A percentile compares a stretch with the other conserved stretches of the same genome.
phyloP scores from a whole-genome alignment of 2,113 vertebrate genomes.

The Vicugna pacos region DNA sequence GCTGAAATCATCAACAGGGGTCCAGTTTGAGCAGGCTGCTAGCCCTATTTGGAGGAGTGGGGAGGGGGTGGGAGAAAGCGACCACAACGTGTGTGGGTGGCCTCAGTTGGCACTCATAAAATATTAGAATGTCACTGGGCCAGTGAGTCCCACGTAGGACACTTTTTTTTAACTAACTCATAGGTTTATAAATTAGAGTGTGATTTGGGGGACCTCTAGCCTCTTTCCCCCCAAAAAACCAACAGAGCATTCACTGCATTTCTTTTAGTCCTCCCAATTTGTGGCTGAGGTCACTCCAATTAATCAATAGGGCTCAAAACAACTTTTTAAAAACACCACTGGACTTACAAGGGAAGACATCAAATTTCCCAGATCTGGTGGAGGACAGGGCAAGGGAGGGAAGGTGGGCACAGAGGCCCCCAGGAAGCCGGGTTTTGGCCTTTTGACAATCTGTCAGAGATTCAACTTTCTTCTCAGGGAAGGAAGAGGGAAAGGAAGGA shows the following conservation, averaged over 20 bases:
- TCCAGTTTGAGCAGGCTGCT: conserved; percentile 69
- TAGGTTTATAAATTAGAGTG: conserved; percentile 41
- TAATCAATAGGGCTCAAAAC: neutral
- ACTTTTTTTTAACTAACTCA: conserved; percentile 20
- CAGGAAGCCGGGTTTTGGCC: neutral
- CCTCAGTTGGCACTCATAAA: conserved; percentile 60
- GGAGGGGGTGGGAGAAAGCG: conserved; percentile 42
- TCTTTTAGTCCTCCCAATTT: neutral
- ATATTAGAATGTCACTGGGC: conserved; percentile 68
- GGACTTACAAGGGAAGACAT: conserved; percentile 2
- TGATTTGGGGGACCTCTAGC: neutral
- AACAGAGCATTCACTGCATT: neutral
- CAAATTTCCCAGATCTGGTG: conserved; percentile 1
- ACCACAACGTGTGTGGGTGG: conserved; percentile 69
- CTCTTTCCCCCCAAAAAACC: conserved; percentile 38
- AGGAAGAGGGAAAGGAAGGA: neutral
- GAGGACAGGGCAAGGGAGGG: neutral
- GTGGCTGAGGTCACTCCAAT: neutral
- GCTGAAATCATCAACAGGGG: conserved; percentile 73
- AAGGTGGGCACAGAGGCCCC: neutral
- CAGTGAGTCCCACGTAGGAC: conserved; percentile 49
- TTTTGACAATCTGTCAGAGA: conserved; percentile 27
- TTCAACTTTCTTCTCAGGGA: neutral
- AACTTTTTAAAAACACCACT: neutral
- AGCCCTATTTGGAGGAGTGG: conserved; percentile 46